Conservation (phyloP, 2,888 invertebrate genomes). For the Celastrina argiolus region DNA sequence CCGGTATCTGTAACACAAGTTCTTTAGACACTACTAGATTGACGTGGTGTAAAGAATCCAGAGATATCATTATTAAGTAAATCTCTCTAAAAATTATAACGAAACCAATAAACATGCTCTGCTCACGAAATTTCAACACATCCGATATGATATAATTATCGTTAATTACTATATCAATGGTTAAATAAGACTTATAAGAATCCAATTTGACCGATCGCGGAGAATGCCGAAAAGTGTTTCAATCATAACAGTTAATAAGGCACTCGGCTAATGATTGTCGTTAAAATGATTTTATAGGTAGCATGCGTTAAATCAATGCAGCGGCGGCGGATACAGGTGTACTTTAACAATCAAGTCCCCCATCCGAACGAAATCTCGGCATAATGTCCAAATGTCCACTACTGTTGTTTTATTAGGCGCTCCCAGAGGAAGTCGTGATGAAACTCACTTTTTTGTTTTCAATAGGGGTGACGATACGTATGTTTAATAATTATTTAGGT, state of each 20-base stretch:
- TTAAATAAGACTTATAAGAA: constrained; percentile 17
- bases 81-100: too few relatives aligned
- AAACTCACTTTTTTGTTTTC: constrained; percentile 8
- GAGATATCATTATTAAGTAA: too few relatives aligned
- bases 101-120: background rate
- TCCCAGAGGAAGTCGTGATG: constrained; percentile 11
- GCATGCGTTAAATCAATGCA: constrained; percentile 54
- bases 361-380: constrained; percentile 32
- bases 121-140: background rate
- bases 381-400: constrained; percentile 31
- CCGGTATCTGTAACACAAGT: too few relatives aligned
- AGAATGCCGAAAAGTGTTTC: constrained; percentile 6
- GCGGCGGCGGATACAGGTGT: constrained; percentile 65
- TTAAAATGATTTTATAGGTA: constrained; percentile 32
- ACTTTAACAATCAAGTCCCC: constrained; percentile 37
- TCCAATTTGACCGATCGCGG: constrained; percentile 4
- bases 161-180: constrained; percentile 3
- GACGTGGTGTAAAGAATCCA: too few relatives aligned
- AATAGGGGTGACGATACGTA: background rate
- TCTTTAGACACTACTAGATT: too few relatives aligned
- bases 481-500: too few relatives aligned
- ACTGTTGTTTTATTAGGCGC: constrained; percentile 25
- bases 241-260: constrained; percentile 16
- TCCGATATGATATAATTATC: constrained; percentile 9
- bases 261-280: constrained; percentile 19